phyloP scores from a whole-genome alignment of 1,140 invertebrate genomes.

The silkworm (Bombyx mori) region DNA sequence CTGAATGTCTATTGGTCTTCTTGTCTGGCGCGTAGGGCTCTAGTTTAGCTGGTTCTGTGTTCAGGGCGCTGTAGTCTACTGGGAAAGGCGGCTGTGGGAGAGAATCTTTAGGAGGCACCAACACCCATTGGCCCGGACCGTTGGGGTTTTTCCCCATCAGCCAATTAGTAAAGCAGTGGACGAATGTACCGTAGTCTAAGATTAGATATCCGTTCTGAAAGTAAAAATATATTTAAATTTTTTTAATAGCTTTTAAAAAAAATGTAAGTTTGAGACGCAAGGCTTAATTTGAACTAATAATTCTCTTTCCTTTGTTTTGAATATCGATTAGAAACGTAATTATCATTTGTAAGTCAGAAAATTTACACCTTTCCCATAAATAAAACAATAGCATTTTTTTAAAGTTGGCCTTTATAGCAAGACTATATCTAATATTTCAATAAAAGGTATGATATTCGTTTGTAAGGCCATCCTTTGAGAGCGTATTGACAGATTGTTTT shows the following conservation, averaged over 20 bases:
- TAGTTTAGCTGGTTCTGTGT: conserved; percentile 76
- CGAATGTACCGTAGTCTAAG: conserved; percentile 75
- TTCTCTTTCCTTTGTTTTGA: background rate
- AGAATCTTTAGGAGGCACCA: conserved; percentile 74
- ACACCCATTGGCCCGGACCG: conserved; percentile 80
- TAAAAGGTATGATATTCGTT: too few relatives aligned
- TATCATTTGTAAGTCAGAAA: too few relatives aligned
- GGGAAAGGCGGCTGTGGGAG: conserved; percentile 75
- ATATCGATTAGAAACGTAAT: background rate
- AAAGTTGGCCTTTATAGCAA: too few relatives aligned
- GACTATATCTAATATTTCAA: too few relatives aligned
- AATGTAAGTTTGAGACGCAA: background rate
- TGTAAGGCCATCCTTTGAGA: too few relatives aligned
- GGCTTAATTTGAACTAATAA: too few relatives aligned
- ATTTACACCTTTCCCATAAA: too few relatives aligned
- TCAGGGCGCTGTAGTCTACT: conserved; percentile 81
- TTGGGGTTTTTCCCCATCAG: conserved; percentile 79
- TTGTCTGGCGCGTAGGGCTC: conserved; percentile 79
- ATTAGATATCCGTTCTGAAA: conserved; percentile 77
- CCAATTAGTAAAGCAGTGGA: conserved; percentile 80
- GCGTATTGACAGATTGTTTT: too few relatives aligned
- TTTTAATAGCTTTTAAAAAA: background rate
- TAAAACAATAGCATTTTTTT: too few relatives aligned
- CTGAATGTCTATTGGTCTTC: conserved; percentile 78
- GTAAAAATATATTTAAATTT: conserved; percentile 10